These are phyloP conservation scores for Acanthurus leucopareius DNA, from an alignment of 2,797 vertebrate species.

Conservation along the genomic window DNA sequence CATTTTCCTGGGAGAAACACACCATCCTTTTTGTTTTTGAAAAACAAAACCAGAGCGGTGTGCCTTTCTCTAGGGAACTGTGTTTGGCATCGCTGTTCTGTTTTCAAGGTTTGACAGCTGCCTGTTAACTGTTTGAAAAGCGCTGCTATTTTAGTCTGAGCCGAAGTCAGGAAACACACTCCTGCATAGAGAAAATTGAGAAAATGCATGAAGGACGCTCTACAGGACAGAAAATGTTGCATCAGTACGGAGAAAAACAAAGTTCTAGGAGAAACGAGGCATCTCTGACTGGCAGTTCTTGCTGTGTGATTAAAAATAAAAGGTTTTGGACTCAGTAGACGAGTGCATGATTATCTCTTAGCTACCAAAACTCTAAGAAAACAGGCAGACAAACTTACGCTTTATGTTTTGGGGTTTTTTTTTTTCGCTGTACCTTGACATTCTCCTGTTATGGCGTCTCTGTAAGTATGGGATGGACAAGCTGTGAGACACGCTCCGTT, in stretches of 20 bases:
- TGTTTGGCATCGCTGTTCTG: constrained; percentile 61
- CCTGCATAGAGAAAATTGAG: constrained; percentile 57
- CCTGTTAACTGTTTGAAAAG: constrained; percentile 70
- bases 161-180: constrained; percentile 59
- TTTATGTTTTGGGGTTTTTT: neutral
- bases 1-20: constrained; percentile 48
- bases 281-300: constrained; percentile 23
- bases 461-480: constrained; percentile 88
- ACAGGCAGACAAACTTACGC: neutral
- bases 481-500: constrained; percentile 82
- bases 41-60: constrained; percentile 55
- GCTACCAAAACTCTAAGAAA: neutral
- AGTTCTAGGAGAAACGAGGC: constrained; percentile 17
- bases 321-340: neutral
- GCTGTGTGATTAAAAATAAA: constrained; percentile 6
- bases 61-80: constrained; percentile 66
- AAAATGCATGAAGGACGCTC: constrained; percentile 39
- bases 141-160: constrained; percentile 71
- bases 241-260: constrained; percentile 16
- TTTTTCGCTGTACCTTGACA: constrained; percentile 86
- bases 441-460: constrained; percentile 72
- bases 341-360: neutral
- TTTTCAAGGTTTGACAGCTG: constrained; percentile 78
- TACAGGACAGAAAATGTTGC: constrained; percentile 47
- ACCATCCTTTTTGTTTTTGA: constrained; percentile 54